Base-by-base conservation (phyloP, 1,140 invertebrate genomes). In the Calliphora vicina region DNA sequence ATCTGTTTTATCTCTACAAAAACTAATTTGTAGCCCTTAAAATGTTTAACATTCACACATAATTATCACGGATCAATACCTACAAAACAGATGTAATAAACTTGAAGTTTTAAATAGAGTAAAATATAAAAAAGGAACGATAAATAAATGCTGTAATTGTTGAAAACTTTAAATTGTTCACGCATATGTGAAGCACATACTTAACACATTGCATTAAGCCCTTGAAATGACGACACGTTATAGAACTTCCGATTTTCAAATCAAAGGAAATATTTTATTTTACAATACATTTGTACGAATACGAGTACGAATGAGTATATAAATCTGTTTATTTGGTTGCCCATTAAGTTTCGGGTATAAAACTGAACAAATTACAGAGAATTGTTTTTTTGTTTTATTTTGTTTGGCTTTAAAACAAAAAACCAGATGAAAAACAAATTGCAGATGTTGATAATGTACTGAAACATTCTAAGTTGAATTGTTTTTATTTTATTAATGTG, bases 41-140 rank as follows among this genome's bases (percentile, higher is more conserved):
- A 43, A 78, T 78, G 74, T 29, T 29, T 42, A 78, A 43, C 74
- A 78, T 78, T 78, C 74, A 78, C 74, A 78, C 74, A 78, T 78
- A 42, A 78, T 78, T 78, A 78, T 45, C 74, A 78, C 74, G 74
- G 74, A 78, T 78, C 74, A 78, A 78, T 78, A 78, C 74, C 74
- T 78, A 43, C 25, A 45, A 45, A 78, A 78, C 74, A 78, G 35
- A 78, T 78, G 74, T 78, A 67, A 25, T 67, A 20, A 67, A 67
- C n/a, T 67, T 67, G 9, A n/a, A 23, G 1, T 67, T 67, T 67
- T 23, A 25, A 67, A 67, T 67, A 23, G 45, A 57, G 1, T 10
- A 6, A 57, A 57, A 57, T 13, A 57, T 15, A 57, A 13, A 15
- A 0, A 57, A 57, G 3, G n/a, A n/a, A 57, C 15, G 1, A 57